phyloP scores from a whole-genome alignment of 2,797 vertebrate species.

The Bovichtus variegatus region DNA sequence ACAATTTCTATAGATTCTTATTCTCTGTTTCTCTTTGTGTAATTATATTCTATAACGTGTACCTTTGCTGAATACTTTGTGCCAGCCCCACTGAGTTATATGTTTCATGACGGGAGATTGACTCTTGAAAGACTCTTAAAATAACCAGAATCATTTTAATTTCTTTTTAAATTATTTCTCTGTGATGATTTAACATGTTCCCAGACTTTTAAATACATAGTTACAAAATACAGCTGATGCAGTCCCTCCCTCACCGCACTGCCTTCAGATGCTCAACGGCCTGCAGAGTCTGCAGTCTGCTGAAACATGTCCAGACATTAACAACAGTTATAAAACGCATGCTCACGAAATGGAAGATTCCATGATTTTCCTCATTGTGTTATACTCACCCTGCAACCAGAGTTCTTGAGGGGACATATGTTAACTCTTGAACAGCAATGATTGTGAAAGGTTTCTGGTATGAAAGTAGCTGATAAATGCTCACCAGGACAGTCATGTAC shows the following conservation, averaged over 20 bases:
- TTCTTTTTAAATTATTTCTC: too few relatives aligned
- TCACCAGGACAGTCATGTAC: constrained; percentile 29
- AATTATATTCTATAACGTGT: too few relatives aligned
- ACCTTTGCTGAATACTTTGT: too few relatives aligned
- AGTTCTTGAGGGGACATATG: constrained; percentile 1
- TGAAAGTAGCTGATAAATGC: constrained; percentile 28
- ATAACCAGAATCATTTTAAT: too few relatives aligned
- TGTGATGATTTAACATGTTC: too few relatives aligned
- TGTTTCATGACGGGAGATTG: too few relatives aligned
- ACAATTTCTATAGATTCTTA: too few relatives aligned
- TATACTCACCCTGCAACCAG: constrained; percentile 10
- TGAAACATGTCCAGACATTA: constrained; percentile 23
- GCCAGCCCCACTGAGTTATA: too few relatives aligned
- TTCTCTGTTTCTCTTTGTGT: too few relatives aligned
- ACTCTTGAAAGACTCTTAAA: too few relatives aligned
- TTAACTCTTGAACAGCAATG: constrained; percentile 17
- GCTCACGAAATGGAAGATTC: constrained; percentile 22
- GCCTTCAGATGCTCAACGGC: constrained; percentile 1
- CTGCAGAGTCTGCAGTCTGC: constrained; percentile 7
- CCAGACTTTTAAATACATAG: too few relatives aligned
- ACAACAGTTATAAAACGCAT: constrained; percentile 46
- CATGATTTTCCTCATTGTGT: not conserved
- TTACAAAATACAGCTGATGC: constrained; percentile 17
- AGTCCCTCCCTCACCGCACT: not conserved
- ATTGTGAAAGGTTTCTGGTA: constrained; percentile 9